Evolutionary conservation across 64 coral and sea anemone species (phyloP), one percentile per base, ranked within the genome.

Genomic region (Pocillopora damicornis): DNA sequence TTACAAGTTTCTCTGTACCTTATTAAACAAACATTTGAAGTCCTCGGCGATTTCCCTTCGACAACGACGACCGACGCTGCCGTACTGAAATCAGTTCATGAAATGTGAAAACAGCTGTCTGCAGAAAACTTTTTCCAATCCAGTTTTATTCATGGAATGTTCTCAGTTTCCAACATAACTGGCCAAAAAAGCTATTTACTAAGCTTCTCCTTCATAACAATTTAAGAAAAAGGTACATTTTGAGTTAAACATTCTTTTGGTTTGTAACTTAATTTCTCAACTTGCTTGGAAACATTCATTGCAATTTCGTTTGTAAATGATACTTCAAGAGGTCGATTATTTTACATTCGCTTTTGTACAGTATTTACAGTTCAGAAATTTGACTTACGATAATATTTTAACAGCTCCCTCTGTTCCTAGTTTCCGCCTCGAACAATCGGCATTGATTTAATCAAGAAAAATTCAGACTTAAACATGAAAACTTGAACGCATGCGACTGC

Each of bases 341-440:
- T 64, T 30, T 63, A 81, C 79, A 63, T 81, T 63, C 34, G 22
- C 59, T 61, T 81, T 30, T 63, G 63, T 25, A 81, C 59, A 81
- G 79, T 81, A 81, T 81, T 63, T 81, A 81, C 79, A 80, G 59
- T 83, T 66, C 58, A 83, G 35, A 68, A 37, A 45, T 68, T 63
- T 5, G 11, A 22, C 35, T 67, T 18, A 63, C 42, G 22, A 11
- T 20, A 79, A 60, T 79, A 79, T 79, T 79, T 67, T 5, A 64
- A 67, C 68, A 65, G 35, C 16, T 63, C 18, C 35, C 14, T 68
- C 61, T 11, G 20, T 45, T 79, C 11, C 1, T 10, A 25, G 67
- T 71, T 71, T 71, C 42, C n/a, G n/a, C 22, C 25, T 71, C n/a
- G 25, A 71, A 71, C n/a, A 71, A 71, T 71, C 25, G 67, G 67